A percentile compares a stretch with the other conserved stretches of the same genome.
These are phyloP conservation scores for Noctua comes DNA, from an alignment of 2,888 invertebrate species.

Conservation along the genomic window DNA sequence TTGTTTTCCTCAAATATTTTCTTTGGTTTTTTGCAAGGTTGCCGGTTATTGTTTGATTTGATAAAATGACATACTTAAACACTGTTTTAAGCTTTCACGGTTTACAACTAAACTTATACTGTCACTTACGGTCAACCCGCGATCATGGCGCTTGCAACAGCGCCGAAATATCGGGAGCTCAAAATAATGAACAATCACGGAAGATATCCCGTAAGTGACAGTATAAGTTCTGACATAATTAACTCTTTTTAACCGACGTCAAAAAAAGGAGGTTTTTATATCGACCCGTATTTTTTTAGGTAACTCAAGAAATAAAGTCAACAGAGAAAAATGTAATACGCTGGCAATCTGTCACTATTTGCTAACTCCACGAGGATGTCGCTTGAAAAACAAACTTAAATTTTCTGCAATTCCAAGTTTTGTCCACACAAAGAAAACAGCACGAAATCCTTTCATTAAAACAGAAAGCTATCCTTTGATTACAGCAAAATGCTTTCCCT, in stretches of 20 bases:
- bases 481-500: neutral
- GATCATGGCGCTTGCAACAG: too few species aligned
- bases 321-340: neutral
- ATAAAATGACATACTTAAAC: neutral
- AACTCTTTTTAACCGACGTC: neutral
- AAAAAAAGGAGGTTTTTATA: neutral
- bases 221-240: too few species aligned
- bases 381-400: neutral
- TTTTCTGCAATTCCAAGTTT: neutral
- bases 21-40: neutral
- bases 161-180: too few species aligned
- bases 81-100: too few species aligned
- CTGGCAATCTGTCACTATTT: slow-evolving; percentile 25
- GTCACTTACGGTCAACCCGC: too few species aligned
- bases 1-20: neutral
- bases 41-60: neutral
- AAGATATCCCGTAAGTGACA: too few species aligned
- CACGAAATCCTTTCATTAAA: neutral
- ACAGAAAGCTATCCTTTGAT: neutral
- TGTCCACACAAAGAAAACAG: neutral
- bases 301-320: neutral
- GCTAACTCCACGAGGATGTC: neutral
- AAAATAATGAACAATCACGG: too few species aligned
- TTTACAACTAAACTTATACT: too few species aligned
- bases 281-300: neutral